Conservation (phyloP, 2,797 vertebrate species). For the Melopsittacus undulatus region DNA sequence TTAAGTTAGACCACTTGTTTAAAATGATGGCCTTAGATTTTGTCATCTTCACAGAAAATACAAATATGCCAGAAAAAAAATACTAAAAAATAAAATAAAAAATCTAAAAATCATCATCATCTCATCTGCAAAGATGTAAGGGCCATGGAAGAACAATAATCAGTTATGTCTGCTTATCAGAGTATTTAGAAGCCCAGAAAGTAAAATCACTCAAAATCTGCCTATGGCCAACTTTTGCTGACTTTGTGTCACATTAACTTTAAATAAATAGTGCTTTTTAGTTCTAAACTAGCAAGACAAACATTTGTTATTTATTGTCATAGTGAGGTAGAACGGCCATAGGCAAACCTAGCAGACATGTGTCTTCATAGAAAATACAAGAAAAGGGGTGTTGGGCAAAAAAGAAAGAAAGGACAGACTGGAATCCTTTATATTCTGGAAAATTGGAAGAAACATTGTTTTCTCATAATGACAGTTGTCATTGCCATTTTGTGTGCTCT, state of each 20-base stretch:
- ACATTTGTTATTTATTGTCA: conserved; percentile 25
- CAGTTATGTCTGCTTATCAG: background rate
- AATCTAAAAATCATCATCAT: background rate
- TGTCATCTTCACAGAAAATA: background rate
- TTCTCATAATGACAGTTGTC: conserved; percentile 24
- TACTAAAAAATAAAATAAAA: background rate
- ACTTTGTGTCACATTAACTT: conserved; percentile 32
- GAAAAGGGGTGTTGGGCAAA: background rate
- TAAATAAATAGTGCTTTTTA: conserved; percentile 16
- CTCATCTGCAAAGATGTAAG: background rate
- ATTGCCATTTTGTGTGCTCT: background rate
- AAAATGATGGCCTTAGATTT: background rate
- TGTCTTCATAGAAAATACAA: background rate
- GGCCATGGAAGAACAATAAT: background rate
- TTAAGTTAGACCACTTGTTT: background rate
- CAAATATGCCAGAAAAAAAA: background rate
- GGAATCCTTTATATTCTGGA: background rate
- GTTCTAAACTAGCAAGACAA: conserved; percentile 21
- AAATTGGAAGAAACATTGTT: background rate
- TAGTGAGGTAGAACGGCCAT: conserved; percentile 15
- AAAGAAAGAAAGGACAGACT: background rate
- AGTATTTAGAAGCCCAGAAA: conserved; percentile 18
- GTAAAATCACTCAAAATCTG: background rate
- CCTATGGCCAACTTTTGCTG: background rate
- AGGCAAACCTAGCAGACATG: conserved; percentile 42